Evolutionary conservation across 92 coral and sea anemone species (phyloP).

Genomic region (Zoanthus gigantus): DNA sequence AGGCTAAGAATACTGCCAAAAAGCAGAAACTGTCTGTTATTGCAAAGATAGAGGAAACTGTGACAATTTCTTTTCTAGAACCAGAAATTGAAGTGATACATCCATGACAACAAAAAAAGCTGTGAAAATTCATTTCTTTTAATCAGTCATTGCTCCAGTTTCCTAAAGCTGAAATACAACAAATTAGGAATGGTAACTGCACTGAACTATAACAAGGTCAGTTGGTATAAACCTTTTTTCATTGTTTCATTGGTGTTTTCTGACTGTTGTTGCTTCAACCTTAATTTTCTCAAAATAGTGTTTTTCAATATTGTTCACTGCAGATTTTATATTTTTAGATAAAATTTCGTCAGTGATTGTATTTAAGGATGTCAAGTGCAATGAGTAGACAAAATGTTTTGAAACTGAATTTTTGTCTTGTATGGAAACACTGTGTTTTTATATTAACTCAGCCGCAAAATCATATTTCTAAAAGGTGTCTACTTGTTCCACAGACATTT

Average conservation of each 20-base stretch:
- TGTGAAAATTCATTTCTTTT: not conserved
- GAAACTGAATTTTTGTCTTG: not conserved
- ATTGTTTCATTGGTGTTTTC: constrained; percentile 30
- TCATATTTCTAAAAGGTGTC: constrained; percentile 18
- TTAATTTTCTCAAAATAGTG: constrained; percentile 31
- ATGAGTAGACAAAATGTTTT: constrained; percentile 2
- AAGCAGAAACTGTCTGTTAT: constrained; percentile 15
- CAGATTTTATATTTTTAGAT: constrained; percentile 13
- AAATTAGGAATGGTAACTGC: constrained; percentile 18
- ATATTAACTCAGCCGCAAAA: constrained; percentile 5
- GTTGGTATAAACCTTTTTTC: constrained; percentile 21
- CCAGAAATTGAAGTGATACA: constrained; percentile 24
- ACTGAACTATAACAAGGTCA: constrained; percentile 8
- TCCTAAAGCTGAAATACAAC: not conserved
- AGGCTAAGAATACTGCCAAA: constrained; percentile 28
- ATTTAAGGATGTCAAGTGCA: constrained; percentile 9
- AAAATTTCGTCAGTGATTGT: constrained; percentile 14
- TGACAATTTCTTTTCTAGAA: constrained; percentile 24
- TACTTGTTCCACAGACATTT: constrained; percentile 25
- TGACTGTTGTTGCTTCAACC: not conserved
- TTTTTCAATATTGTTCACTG: constrained; percentile 31
- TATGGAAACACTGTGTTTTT: not conserved
- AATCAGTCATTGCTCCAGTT: constrained; percentile 16
- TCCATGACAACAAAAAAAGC: constrained; percentile 17
- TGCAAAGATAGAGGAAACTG: constrained; percentile 17